These are phyloP conservation scores for Gymnoscopelus braueri DNA, from an alignment of 2,797 vertebrate species.

Conservation along the genomic window DNA sequence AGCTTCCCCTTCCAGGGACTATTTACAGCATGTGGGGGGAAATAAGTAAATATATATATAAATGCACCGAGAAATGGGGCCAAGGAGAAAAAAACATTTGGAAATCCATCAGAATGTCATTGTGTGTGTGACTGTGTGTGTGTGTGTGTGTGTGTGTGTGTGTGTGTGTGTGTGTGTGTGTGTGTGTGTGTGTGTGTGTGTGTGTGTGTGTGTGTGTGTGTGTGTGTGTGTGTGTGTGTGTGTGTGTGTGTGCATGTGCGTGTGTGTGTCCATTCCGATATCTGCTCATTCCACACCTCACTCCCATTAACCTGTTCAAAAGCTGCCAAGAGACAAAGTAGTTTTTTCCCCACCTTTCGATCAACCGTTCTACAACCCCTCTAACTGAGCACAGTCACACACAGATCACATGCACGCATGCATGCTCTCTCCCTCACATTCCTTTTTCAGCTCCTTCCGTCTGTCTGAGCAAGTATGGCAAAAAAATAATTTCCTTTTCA, in stretches of 20 bases:
- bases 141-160: constrained; percentile 14
- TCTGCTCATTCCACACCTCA: constrained; percentile 70
- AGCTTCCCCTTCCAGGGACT: constrained; percentile 56
- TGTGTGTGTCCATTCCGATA: constrained; percentile 63
- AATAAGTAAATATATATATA: constrained; percentile 60
- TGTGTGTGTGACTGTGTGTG: constrained; percentile 31
- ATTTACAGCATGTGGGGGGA: constrained; percentile 55
- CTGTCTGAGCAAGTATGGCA: constrained; percentile 74
- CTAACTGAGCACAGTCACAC: constrained; percentile 32
- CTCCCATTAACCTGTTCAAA: constrained; percentile 79
- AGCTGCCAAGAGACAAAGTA: constrained; percentile 61
- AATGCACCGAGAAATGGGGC: constrained; percentile 65
- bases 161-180: constrained; percentile 21
- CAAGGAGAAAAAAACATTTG: constrained; percentile 73
- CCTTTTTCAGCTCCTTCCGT: constrained; percentile 38
- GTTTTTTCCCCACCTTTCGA: constrained; percentile 55
- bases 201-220: constrained; percentile 14
- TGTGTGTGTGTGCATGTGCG: not conserved
- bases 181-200: not conserved
- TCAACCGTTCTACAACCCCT: constrained; percentile 32
- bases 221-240: constrained; percentile 29
- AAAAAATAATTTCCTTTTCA: constrained; percentile 84
- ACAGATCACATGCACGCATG: not conserved
- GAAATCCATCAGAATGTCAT: constrained; percentile 80
- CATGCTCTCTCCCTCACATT: not conserved